phyloP scores from a whole-genome alignment of 92 coral and sea anemone genomes.

The Diadumene lineata region DNA sequence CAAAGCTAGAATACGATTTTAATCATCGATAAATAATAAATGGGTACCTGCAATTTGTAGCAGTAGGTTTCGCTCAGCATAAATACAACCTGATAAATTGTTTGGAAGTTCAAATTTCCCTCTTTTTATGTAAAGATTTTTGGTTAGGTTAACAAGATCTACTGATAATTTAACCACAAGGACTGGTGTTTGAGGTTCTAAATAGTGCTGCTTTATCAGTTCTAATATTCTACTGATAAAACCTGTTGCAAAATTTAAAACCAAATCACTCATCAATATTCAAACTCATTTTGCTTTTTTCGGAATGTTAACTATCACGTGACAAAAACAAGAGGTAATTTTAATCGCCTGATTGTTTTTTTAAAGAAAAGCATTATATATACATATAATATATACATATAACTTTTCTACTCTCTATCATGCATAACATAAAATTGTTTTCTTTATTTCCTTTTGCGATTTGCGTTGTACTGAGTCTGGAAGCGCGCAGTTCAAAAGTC shows the following conservation, averaged over 20 bases:
- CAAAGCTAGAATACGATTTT: conserved; percentile 7
- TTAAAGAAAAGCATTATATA: too few species aligned
- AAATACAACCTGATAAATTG: neutral
- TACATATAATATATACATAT: too few species aligned
- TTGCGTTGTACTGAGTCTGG: too few species aligned
- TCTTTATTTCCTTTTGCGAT: too few species aligned
- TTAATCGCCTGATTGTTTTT: neutral
- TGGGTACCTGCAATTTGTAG: conserved; percentile 16
- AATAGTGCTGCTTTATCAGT: neutral
- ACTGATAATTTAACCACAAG: neutral
- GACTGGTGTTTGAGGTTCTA: neutral
- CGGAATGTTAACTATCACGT: neutral
- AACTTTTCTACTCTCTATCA: too few species aligned
- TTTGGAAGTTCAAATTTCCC: neutral
- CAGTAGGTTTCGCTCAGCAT: neutral
- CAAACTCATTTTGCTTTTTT: conserved; percentile 7
- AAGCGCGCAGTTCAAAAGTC: too few species aligned
- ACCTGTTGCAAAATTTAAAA: conserved; percentile 15
- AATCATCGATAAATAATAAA: conserved; percentile 25
- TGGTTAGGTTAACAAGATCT: too few species aligned
- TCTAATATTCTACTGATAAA: neutral
- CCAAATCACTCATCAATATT: conserved; percentile 13
- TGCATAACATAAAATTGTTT: too few species aligned
- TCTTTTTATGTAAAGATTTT: too few species aligned
- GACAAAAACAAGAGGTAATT: neutral